These are phyloP conservation scores for Rhipidura dahli DNA, from an alignment of 2,113 vertebrate genomes.

Conservation along the genomic window DNA sequence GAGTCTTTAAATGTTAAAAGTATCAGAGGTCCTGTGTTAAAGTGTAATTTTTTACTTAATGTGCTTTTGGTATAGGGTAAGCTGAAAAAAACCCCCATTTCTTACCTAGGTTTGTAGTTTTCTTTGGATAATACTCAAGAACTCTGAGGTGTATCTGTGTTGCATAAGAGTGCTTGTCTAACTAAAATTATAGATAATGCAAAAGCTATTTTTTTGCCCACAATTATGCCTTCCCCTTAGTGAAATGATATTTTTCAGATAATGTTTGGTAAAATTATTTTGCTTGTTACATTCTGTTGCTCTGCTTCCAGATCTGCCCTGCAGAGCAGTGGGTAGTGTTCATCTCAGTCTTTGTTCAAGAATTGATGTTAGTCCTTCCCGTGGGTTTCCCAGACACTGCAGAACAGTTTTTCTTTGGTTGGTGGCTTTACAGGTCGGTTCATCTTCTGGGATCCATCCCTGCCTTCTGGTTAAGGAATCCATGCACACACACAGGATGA, in stretches of 20 bases:
- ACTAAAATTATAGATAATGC: not conserved
- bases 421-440: conserved; percentile 48
- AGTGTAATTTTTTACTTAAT: not conserved
- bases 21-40: not conserved
- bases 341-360: not conserved
- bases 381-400: not conserved
- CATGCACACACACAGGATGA: conserved; percentile 47
- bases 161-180: not conserved
- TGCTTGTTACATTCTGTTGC: not conserved
- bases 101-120: not conserved
- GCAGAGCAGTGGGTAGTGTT: not conserved
- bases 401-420: conserved; percentile 33
- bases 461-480: conserved; percentile 67
- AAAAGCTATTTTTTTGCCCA: not conserved
- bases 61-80: not conserved
- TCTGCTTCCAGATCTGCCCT: not conserved
- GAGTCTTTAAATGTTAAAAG: not conserved
- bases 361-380: not conserved
- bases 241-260: not conserved
- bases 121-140: not conserved
- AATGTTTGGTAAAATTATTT: not conserved
- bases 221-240: not conserved
- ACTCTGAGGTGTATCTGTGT: not conserved
- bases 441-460: conserved; percentile 40
- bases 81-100: not conserved